These are phyloP conservation scores for Sebastes trivittatus DNA, from an alignment of 2,797 vertebrate species.

Conservation along the genomic window DNA sequence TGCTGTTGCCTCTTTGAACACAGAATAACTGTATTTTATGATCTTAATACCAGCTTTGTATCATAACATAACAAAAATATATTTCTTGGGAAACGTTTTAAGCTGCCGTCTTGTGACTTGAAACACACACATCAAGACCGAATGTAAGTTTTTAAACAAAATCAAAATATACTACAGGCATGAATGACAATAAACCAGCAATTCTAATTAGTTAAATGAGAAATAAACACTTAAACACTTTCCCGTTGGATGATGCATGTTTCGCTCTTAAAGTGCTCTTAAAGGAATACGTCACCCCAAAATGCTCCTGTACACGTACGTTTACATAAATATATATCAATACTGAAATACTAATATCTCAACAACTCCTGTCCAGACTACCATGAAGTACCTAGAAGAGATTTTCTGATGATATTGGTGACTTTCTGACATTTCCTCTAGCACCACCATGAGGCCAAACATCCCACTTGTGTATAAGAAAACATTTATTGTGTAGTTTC, in stretches of 20 bases:
- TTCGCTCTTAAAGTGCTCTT: neutral
- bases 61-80: neutral
- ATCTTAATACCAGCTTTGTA: neutral
- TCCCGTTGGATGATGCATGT: neutral
- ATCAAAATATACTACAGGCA: neutral
- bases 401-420: neutral
- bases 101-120: slow-evolving; percentile 14
- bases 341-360: neutral
- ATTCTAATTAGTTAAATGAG: neutral
- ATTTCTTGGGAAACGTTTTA: slow-evolving; percentile 7
- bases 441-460: slow-evolving; percentile 20
- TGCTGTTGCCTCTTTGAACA: slow-evolving; percentile 9
- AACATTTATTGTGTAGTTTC: neutral
- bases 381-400: neutral
- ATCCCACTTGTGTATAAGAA: accelerated
- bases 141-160: neutral
- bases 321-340: too few species aligned
- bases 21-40: slow-evolving; percentile 24
- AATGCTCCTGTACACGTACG: neutral
- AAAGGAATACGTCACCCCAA: neutral
- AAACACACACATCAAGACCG: neutral
- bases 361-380: neutral
- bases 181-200: neutral
- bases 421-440: neutral
- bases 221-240: neutral